phyloP scores from a whole-genome alignment of 2,113 vertebrate genomes.

The rat (Rattus norvegicus) region DNA sequence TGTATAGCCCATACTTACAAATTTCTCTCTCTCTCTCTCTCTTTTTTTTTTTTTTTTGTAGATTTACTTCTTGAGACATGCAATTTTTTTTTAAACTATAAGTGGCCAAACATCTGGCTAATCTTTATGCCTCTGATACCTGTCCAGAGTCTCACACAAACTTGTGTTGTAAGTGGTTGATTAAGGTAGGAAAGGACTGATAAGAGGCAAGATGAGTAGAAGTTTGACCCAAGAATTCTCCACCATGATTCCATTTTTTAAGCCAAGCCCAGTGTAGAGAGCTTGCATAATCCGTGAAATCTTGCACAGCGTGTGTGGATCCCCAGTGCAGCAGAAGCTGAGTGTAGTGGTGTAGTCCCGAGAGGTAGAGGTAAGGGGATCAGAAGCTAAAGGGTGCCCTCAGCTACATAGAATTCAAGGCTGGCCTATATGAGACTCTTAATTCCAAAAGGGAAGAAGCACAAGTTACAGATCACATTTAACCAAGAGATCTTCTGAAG shows the following conservation, averaged over 20 bases:
- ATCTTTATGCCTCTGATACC: slow-evolving; percentile 19
- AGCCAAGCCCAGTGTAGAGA: background rate
- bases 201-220: background rate
- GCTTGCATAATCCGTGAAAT: background rate
- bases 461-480: background rate
- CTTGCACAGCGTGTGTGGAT: background rate
- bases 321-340: background rate
- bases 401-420: background rate
- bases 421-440: background rate
- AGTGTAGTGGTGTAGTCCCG: background rate
- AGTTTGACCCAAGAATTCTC: background rate
- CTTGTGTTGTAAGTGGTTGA: background rate
- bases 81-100: background rate
- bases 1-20: background rate
- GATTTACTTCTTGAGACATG: slow-evolving; percentile 28
- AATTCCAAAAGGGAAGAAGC: background rate
- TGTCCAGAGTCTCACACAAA: background rate
- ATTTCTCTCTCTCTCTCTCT: background rate
- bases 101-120: background rate
- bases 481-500: background rate
- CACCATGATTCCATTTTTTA: background rate
- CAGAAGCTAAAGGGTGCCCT: background rate
- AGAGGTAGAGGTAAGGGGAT: background rate
- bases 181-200: background rate
- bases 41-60: background rate